Conservation (phyloP, 2,113 vertebrate species). For the Corydoras maculifer region DNA sequence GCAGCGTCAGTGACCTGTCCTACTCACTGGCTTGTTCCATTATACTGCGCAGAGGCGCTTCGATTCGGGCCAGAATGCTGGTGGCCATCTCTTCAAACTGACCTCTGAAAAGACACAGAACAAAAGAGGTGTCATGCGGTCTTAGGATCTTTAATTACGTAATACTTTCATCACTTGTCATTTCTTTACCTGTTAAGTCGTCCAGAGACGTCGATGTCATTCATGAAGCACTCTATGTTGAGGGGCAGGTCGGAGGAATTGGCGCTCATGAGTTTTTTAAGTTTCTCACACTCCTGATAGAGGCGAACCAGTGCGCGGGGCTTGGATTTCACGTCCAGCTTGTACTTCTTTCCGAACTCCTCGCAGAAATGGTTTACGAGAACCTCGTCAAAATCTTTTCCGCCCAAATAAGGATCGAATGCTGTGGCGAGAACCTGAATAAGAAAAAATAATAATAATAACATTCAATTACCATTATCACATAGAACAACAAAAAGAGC, state of each 20-base stretch:
- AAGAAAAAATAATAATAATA: conserved; percentile 15
- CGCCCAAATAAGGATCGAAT: conserved; percentile 84
- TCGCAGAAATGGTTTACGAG: conserved; percentile 89
- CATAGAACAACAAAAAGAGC: too few species aligned
- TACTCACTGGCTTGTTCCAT: conserved; percentile 91
- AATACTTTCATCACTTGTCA: too few species aligned
- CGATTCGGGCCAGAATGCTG: conserved; percentile 76
- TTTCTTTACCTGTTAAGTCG: conserved; percentile 77
- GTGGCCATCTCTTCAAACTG: conserved; percentile 91
- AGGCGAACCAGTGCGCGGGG: conserved; percentile 75
- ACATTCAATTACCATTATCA: too few species aligned
- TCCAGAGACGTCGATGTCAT: conserved; percentile 65
- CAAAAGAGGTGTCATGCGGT: not conserved
- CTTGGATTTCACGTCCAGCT: conserved; percentile 88
- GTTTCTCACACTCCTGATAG: too few species aligned
- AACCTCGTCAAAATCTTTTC: conserved; percentile 88
- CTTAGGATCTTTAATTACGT: too few species aligned
- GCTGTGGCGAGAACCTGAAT: conserved; percentile 83
- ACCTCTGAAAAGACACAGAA: conserved; percentile 57
- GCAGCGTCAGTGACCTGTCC: not conserved
- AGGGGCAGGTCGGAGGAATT: too few species aligned
- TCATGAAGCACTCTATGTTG: too few species aligned
- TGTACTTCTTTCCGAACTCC: conserved; percentile 93
- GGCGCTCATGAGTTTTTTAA: too few species aligned
- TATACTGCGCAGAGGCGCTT: conserved; percentile 80